Percentiles rank a stretch among this genome's conserved stretches.
Conservation (phyloP, 1,140 invertebrate species). For the Paraescarpia echinospica region DNA sequence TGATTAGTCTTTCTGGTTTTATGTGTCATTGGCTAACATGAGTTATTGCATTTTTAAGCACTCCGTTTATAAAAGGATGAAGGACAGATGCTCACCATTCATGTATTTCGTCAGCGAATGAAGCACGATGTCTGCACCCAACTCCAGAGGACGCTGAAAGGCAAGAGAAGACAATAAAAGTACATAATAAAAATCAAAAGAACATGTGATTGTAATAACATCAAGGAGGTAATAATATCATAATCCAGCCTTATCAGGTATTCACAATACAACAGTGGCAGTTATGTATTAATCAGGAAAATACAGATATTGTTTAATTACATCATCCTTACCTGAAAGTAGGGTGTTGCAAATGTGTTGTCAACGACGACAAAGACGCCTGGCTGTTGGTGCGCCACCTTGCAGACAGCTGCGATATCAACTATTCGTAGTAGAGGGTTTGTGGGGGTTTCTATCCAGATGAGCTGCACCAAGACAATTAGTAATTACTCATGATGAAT, state of each 20-base stretch:
- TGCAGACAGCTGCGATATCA: slow-evolving; percentile 79
- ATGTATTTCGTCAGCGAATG: slow-evolving; percentile 98
- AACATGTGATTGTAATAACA: slow-evolving; percentile 27
- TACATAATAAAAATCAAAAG: slow-evolving; percentile 31
- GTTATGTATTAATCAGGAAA: too few species aligned
- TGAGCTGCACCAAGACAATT: slow-evolving; percentile 62
- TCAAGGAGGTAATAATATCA: neutral
- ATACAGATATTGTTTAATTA: slow-evolving; percentile 21
- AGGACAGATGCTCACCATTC: slow-evolving; percentile 67
- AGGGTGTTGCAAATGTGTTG: slow-evolving; percentile 96
- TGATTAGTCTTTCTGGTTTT: neutral
- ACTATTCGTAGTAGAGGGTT: slow-evolving; percentile 92
- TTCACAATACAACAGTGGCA: neutral
- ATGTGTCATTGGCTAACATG: neutral
- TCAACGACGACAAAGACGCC: slow-evolving; percentile 88
- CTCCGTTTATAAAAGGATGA: neutral
- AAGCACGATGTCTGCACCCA: slow-evolving; percentile 89
- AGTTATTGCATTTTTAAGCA: neutral
- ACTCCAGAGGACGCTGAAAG: slow-evolving; percentile 74
- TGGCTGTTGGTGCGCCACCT: slow-evolving; percentile 63
- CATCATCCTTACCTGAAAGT: slow-evolving; percentile 70
- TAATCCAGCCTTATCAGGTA: neutral
- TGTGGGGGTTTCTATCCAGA: slow-evolving; percentile 98
- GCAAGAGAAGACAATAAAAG: neutral
- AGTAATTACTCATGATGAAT: neutral